Conservation (phyloP, 2,113 vertebrate species). For the Perccottus glenii region DNA sequence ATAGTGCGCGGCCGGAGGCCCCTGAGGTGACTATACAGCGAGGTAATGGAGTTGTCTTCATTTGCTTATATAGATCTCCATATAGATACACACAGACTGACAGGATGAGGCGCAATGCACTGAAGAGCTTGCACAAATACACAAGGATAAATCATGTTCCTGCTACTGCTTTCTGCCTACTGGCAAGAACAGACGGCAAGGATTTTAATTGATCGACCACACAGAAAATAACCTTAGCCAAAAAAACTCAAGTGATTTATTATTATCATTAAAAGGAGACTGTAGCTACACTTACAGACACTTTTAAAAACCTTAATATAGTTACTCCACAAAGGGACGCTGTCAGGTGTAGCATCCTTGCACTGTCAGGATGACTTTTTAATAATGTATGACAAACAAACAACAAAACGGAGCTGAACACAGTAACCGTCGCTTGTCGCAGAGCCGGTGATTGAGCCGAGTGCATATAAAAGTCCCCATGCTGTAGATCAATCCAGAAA, state of each 20-base stretch:
- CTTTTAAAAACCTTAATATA: background rate
- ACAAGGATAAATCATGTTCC: conserved; percentile 38
- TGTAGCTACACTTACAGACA: conserved; percentile 24
- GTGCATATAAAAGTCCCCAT: conserved; percentile 20
- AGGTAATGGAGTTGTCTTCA: conserved; percentile 38
- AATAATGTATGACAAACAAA: background rate
- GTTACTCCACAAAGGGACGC: background rate
- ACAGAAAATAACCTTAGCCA: conserved; percentile 35
- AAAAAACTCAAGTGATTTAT: conserved; percentile 39
- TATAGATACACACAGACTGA: too few species aligned
- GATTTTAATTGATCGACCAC: conserved; percentile 39
- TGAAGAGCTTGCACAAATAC: too few species aligned
- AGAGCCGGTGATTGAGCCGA: background rate
- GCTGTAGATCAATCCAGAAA: conserved; percentile 14
- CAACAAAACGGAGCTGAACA: background rate
- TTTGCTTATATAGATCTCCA: conserved; percentile 30
- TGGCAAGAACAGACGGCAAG: conserved; percentile 27
- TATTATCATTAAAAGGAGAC: conserved; percentile 22
- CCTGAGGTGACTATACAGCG: conserved; percentile 30
- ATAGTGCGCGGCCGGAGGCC: background rate
- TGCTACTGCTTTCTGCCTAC: conserved; percentile 31
- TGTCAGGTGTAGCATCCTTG: background rate
- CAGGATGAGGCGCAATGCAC: conserved; percentile 23
- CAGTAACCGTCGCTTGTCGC: conserved; percentile 1
- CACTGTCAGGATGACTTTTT: too few species aligned